Base-by-base conservation (phyloP, 2,113 vertebrate species). In the Nannobrachium achirus region DNA sequence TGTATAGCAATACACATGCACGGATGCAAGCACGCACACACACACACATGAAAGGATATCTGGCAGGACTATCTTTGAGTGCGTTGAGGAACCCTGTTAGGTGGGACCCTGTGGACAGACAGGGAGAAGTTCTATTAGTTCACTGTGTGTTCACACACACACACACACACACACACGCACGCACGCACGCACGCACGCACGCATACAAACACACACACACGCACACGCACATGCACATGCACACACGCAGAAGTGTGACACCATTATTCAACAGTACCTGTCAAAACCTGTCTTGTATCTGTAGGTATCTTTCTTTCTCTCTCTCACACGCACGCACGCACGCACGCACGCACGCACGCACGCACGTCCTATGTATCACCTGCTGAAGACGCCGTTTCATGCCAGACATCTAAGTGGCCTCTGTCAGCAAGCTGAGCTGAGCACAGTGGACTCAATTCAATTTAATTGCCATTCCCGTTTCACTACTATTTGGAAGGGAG, bases 21-120 rank as follows among this genome's bases (percentile, higher is more conserved):
- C n/a, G n/a, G n/a, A n/a, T n/a, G n/a, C n/a, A n/a, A n/a, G n/a
- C n/a, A n/a, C 18, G 20, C 18, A 46, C 11, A 52, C 20, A 64
- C 8, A 45, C 25, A 65, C 45, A 53, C 45, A 59, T 18, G 51
- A 82, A 96, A 98, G 97, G 97, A 99, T 99, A 99, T 99, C 96
- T 98, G 63, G 96, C 96, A 70, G 97, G 97, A 78, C 96, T 98
- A 72, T 97, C 94, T 90, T 98, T 98, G 52, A 99, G 94, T 44
- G 97, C 95, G 45, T 75, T 95, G 85, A 99, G 95, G 85, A 99
- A 98, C 52, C 96, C 95, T 25, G 66, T 84, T 75, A 67, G 88
- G 68, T 98, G 94, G 55, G 97, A 97, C 64, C 93, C 96, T 98
- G 93, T 76, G 71, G 85, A 91, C 82, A 91, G 0, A 56, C 44